Percentiles rank a stretch among this genome's conserved stretches.
Evolutionary conservation across 1,140 invertebrate genomes (phyloP).

Genomic region (Chrysoperla carnea): DNA sequence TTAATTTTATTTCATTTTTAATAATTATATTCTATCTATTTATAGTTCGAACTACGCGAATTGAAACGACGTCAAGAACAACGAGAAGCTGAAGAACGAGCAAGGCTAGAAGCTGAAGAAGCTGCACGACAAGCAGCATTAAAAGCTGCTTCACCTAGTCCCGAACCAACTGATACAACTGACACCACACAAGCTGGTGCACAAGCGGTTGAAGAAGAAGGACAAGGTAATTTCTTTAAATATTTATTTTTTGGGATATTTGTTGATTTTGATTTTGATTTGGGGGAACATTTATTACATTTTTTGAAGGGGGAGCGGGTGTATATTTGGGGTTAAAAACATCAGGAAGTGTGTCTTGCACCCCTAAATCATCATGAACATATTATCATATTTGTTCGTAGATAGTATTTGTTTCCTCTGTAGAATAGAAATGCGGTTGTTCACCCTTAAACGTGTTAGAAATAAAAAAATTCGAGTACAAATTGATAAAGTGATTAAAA

Average conservation of each 20-base stretch:
- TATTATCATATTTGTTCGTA: no score
- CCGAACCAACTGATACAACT: slow-evolving; percentile 21
- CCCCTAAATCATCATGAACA: no score
- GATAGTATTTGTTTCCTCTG: no score
- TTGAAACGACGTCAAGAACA: slow-evolving; percentile 74
- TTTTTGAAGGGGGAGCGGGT: no score
- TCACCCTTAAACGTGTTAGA: no score
- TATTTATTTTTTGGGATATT: no score
- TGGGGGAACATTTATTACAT: no score
- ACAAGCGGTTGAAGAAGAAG: slow-evolving; percentile 16
- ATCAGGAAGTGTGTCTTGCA: no score
- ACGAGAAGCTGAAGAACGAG: slow-evolving; percentile 50
- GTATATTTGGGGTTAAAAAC: no score
- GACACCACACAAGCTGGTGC: slow-evolving; percentile 21
- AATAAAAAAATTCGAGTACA: no score
- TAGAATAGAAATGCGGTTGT: no score
- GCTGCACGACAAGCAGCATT: slow-evolving; percentile 33
- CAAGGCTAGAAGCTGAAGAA: slow-evolving; percentile 54
- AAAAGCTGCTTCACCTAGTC: slow-evolving; percentile 26
- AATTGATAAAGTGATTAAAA: no score
- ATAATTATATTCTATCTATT: background rate
- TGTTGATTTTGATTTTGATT: background rate
- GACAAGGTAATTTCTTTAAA: slow-evolving; percentile 14
- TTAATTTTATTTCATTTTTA: background rate
- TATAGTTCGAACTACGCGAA: slow-evolving; percentile 93